Base-by-base conservation (phyloP, 2,113 vertebrate species). In the Illadopsis cleaveri region DNA sequence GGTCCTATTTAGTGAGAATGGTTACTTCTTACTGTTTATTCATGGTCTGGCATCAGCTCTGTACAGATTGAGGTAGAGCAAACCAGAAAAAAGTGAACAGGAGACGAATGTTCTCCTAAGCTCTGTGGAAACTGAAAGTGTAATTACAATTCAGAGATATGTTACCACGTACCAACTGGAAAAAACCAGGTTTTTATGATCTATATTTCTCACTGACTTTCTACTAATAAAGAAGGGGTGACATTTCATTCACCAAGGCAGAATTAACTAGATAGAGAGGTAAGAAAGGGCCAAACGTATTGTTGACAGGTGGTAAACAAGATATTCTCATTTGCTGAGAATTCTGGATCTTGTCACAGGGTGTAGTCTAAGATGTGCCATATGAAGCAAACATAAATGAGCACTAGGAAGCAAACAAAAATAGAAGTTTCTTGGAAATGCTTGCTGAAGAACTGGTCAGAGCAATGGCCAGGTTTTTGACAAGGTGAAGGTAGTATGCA, bases 31-130 rank as follows among this genome's bases (percentile, higher is more conserved):
- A 33, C 4, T 24, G 30, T 31, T 53, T 9, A 3, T 65, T 61
- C 21, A n/a, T 35, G 30, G 10, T 65, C 53, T 83, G 54, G 61
- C 17, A 47, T 21, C 40, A 61, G 19, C 10, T 81, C n/a, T 61
- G 17, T 15, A 23, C 11, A 30, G 10, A 2, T 0, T 37, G 35
- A 80, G 18, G 7, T 35, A 27, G 0, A 80, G 19, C 2, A 61
- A 75, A 58, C n/a, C 5, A 44, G 27, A 45, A 86, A 38, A 86
- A 65, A 3, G 1, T 10, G 9, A 72, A 51, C 20, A 42, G 10
- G 5, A 60, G 25, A 54, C 4, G 0, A 10, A 31, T 0, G 0
- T 0, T 76, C 1, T 60, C 33, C 5, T 86, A 42, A 45, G 27
- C 20, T 62, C 22, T 69, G 9, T 22, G 12, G 33, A 70, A 89